phyloP scores from a whole-genome alignment of 2,888 invertebrate species.

The Scaptomyza reducta region DNA sequence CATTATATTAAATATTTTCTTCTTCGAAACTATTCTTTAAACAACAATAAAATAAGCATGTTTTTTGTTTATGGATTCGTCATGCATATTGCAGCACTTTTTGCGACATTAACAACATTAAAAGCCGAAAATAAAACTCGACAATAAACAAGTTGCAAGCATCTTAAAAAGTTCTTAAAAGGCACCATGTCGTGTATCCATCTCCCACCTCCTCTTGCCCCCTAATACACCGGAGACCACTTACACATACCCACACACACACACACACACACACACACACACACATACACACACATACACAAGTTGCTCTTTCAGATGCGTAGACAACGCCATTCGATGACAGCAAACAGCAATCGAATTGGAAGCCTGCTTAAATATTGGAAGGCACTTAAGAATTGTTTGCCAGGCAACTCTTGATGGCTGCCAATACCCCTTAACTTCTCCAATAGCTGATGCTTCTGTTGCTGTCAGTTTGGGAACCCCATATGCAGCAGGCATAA shows the following conservation, averaged over 20 bases:
- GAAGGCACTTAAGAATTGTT: constrained; percentile 70
- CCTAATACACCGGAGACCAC: neutral
- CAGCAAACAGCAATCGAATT: constrained; percentile 71
- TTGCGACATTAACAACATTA: constrained; percentile 19
- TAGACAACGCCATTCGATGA: constrained; percentile 65
- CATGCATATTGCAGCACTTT: constrained; percentile 26
- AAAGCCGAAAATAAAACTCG: constrained; percentile 42
- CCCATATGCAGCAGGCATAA: constrained; percentile 52
- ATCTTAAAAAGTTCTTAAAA: constrained; percentile 58
- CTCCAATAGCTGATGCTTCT: constrained; percentile 23
- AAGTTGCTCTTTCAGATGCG: constrained; percentile 51
- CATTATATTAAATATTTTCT: too few relatives aligned
- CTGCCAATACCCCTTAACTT: constrained; percentile 52
- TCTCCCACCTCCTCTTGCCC: neutral
- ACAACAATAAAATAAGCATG: neutral
- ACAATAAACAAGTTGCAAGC: constrained; percentile 45
- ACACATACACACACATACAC: neutral
- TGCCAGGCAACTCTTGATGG: constrained; percentile 55
- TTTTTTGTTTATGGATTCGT: neutral
- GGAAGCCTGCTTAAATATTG: constrained; percentile 70
- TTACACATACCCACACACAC: neutral
- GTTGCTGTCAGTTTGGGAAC: constrained; percentile 28
- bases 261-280: constrained; percentile 5
- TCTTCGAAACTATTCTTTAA: neutral
- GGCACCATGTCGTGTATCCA: constrained; percentile 51